Conservation (phyloP, 2,888 invertebrate species). For the Adineta ricciae region DNA sequence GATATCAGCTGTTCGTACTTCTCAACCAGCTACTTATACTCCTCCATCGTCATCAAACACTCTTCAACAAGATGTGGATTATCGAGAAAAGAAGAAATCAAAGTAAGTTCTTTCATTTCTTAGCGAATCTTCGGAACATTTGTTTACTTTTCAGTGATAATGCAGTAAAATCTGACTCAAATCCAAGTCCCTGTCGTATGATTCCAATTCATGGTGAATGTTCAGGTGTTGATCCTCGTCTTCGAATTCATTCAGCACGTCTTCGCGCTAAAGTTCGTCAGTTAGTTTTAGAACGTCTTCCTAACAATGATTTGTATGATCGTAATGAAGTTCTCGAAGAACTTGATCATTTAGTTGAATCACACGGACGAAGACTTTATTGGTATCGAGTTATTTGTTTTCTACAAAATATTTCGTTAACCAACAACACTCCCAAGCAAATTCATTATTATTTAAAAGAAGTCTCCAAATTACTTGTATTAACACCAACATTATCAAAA, state of each 20-base stretch:
- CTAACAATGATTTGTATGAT: not conserved
- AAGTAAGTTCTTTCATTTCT: no score
- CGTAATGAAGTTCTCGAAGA: not conserved
- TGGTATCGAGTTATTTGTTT: constrained; percentile 18
- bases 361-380: not conserved
- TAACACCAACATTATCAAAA: not conserved
- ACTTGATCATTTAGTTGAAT: not conserved
- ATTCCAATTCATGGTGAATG: constrained; percentile 13
- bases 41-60: no score
- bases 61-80: no score
- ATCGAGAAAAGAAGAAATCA: no score
- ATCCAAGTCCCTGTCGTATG: not conserved
- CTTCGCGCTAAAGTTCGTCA: not conserved
- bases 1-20: no score
- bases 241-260: not conserved
- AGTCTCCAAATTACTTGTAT: not conserved
- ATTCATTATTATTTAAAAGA: not conserved
- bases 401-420: not conserved
- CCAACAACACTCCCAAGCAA: not conserved
- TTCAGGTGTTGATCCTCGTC: not conserved
- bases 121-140: not conserved
- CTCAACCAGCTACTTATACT: no score
- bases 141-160: not conserved
- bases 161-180: not conserved
- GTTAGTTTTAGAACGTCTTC: constrained; percentile 10